phyloP scores from a whole-genome alignment of 2,797 vertebrate genomes.

The Hyperoplus immaculatus region DNA sequence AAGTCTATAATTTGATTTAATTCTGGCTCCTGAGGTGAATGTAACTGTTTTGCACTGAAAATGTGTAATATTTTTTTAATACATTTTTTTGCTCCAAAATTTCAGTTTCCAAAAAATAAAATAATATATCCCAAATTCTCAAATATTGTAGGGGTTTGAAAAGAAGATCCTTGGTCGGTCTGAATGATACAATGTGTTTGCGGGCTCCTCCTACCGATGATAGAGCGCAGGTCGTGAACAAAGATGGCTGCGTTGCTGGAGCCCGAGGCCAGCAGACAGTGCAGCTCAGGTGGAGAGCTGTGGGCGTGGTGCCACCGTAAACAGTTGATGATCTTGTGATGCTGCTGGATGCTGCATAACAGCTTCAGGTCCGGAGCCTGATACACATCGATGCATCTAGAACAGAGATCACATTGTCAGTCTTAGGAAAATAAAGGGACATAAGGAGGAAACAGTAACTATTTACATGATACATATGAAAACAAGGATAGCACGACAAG shows the following conservation, averaged over 20 bases:
- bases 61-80: too few species aligned
- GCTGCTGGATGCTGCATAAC: slow-evolving; percentile 94
- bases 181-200: background rate
- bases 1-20: too few species aligned
- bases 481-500: background rate
- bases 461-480: background rate
- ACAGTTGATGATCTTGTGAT: slow-evolving; percentile 96
- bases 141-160: background rate
- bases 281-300: slow-evolving; percentile 82
- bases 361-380: slow-evolving; percentile 88
- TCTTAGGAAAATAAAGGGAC: too few species aligned
- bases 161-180: background rate
- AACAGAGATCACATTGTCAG: background rate
- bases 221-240: slow-evolving; percentile 88
- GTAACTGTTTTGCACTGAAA: too few species aligned
- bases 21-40: too few species aligned
- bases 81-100: background rate
- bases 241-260: slow-evolving; percentile 94
- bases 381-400: slow-evolving; percentile 93
- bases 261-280: slow-evolving; percentile 92
- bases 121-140: too few species aligned
- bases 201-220: slow-evolving; percentile 84
- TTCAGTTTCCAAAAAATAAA: background rate
- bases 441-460: background rate
- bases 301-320: slow-evolving; percentile 93